Evolutionary conservation across 2,888 invertebrate species (phyloP).

Genomic region (Epinotia bilunana): DNA sequence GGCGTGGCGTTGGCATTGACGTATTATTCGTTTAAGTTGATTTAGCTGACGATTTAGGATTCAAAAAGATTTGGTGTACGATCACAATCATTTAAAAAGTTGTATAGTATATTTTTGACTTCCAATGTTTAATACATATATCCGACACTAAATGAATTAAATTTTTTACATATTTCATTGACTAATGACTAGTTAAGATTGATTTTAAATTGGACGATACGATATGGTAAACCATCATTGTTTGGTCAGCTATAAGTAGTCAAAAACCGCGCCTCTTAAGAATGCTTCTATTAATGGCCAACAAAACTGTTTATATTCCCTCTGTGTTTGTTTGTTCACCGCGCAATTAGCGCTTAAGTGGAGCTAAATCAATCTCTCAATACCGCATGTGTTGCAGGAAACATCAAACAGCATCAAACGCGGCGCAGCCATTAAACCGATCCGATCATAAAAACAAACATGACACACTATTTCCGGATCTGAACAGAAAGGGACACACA

Average conservation of each 20-base stretch:
- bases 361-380: constrained; percentile 48
- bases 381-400: constrained; percentile 75
- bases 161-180: too few relatives aligned
- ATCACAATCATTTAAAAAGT: not conserved
- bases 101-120: too few relatives aligned
- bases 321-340: constrained; percentile 38
- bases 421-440: constrained; percentile 69
- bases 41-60: not conserved
- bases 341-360: constrained; percentile 44
- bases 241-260: not conserved
- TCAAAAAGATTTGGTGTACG: not conserved
- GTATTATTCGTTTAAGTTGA: constrained; percentile 1
- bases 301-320: constrained; percentile 32
- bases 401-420: constrained; percentile 68
- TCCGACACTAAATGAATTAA: too few relatives aligned
- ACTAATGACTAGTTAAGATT: too few relatives aligned
- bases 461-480: constrained; percentile 71
- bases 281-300: constrained; percentile 25
- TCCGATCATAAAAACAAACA: constrained; percentile 82
- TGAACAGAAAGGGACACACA: constrained; percentile 66
- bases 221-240: not conserved
- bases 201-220: too few relatives aligned
- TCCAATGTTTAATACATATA: too few relatives aligned
- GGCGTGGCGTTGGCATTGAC: not conserved
- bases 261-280: constrained; percentile 12